Conservation (phyloP, 2,797 vertebrate genomes). For the Leptodactylus fallax region DNA sequence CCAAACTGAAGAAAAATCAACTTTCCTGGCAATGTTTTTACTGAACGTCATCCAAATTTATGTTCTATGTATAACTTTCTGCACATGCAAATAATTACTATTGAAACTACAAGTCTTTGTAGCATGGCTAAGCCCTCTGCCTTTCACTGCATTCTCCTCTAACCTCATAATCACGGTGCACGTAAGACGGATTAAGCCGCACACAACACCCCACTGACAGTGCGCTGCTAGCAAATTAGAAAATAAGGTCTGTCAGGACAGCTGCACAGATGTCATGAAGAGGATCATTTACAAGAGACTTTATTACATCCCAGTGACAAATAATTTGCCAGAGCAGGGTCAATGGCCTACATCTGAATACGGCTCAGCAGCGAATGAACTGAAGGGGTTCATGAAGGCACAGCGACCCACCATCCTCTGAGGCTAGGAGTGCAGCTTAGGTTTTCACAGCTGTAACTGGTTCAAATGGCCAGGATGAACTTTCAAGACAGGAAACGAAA, state of each 20-base stretch:
- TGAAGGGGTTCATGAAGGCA: conserved; percentile 5
- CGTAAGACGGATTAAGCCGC: conserved; percentile 28
- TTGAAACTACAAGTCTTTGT: conserved; percentile 40
- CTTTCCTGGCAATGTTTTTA: conserved; percentile 24
- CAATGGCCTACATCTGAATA: conserved; percentile 46
- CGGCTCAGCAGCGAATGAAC: conserved; percentile 16
- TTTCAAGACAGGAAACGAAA: neutral
- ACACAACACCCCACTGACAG: conserved; percentile 44
- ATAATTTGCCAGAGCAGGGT: conserved; percentile 27
- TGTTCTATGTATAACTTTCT: conserved; percentile 45
- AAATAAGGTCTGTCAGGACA: conserved; percentile 46
- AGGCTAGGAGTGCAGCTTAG: neutral
- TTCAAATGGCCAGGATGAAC: conserved; percentile 21
- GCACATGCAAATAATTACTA: conserved; percentile 47
- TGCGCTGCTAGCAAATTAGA: conserved; percentile 38
- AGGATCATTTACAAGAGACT: conserved; percentile 54
- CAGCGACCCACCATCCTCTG: conserved; percentile 11
- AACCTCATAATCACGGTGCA: conserved; percentile 33
- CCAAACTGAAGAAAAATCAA: conserved; percentile 15
- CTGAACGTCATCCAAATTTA: conserved; percentile 32
- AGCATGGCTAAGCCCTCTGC: neutral
- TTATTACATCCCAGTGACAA: conserved; percentile 30
- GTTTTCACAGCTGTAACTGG: neutral
- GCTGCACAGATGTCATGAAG: conserved; percentile 45
- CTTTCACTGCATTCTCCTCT: conserved; percentile 38